These are phyloP conservation scores for Cydia strobilella DNA, from an alignment of 1,140 invertebrate genomes.

Conservation along the genomic window DNA sequence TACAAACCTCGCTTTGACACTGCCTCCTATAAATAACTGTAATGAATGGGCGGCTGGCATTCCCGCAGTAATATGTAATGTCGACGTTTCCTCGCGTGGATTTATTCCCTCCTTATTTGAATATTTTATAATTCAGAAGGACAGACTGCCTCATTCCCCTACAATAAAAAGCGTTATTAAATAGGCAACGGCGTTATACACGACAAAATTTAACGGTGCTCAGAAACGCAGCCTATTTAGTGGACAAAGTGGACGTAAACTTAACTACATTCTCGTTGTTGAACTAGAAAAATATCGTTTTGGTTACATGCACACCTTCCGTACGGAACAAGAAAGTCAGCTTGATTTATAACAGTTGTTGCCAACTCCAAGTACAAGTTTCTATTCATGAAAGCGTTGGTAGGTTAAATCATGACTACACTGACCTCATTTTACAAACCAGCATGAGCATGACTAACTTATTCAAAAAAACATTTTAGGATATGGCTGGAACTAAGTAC, in stretches of 20 bases:
- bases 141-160: slow-evolving; percentile 39
- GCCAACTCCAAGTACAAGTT: slow-evolving; percentile 15
- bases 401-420: slow-evolving; percentile 13
- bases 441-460: slow-evolving; percentile 28
- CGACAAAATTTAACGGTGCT: slow-evolving; percentile 26
- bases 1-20: slow-evolving; percentile 72
- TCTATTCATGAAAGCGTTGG: slow-evolving; percentile 3
- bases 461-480: background rate
- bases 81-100: slow-evolving; percentile 63
- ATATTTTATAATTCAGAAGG: slow-evolving; percentile 67
- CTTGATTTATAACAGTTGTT: slow-evolving; percentile 20
- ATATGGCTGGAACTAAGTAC: background rate
- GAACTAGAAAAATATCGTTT: slow-evolving; percentile 25
- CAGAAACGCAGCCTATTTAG: slow-evolving; percentile 1
- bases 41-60: slow-evolving; percentile 74
- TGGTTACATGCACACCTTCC: slow-evolving; percentile 17
- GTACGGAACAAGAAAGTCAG: slow-evolving; percentile 8
- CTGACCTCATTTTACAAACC: slow-evolving; percentile 29
- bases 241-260: slow-evolving; percentile 26
- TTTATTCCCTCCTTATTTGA: slow-evolving; percentile 67
- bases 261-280: slow-evolving; percentile 24
- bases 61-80: slow-evolving; percentile 71
- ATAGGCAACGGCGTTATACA: slow-evolving; percentile 11
- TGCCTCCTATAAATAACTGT: slow-evolving; percentile 75
- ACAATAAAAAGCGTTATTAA: slow-evolving; percentile 32